Conservation (phyloP, 2,888 invertebrate species). For the Strigamia crassipes region DNA sequence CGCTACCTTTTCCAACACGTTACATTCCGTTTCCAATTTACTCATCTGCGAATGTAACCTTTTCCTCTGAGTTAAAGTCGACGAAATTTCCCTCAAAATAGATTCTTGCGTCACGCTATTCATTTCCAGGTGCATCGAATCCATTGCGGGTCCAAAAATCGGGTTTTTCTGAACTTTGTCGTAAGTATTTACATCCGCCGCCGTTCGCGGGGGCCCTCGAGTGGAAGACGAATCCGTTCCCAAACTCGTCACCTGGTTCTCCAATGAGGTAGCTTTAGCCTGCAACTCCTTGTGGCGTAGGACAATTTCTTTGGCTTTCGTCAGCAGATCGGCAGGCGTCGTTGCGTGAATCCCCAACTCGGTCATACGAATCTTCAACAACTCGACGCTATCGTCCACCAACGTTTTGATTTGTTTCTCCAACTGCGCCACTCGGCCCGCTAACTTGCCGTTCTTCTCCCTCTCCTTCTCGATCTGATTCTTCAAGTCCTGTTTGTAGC, state of each 20-base stretch:
- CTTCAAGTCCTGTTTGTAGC: slow-evolving; percentile 73
- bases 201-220: background rate
- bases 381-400: slow-evolving; percentile 86
- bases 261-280: slow-evolving; percentile 82
- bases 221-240: slow-evolving; percentile 54
- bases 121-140: slow-evolving; percentile 65
- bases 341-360: slow-evolving; percentile 81
- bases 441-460: slow-evolving; percentile 79
- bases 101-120: slow-evolving; percentile 73
- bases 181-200: slow-evolving; percentile 63
- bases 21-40: slow-evolving; percentile 77
- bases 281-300: slow-evolving; percentile 90
- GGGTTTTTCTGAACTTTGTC: slow-evolving; percentile 73
- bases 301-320: slow-evolving; percentile 77
- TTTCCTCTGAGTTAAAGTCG: slow-evolving; percentile 80
- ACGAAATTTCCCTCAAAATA: slow-evolving; percentile 82
- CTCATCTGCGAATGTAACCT: slow-evolving; percentile 77
- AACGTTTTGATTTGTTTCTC: slow-evolving; percentile 91
- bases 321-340: slow-evolving; percentile 80
- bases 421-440: slow-evolving; percentile 82
- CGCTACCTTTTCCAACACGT: slow-evolving; percentile 73
- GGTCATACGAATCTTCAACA: slow-evolving; percentile 85
- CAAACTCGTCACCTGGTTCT: slow-evolving; percentile 71
- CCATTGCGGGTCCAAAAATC: too few species aligned
- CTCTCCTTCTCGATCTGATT: slow-evolving; percentile 81